Evolutionary conservation across 37 sponge, comb jelly and placozoan genomes (phyloP), one percentile per base, ranked within the genome.

Genomic region (Aphrocallistes beatrix): DNA sequence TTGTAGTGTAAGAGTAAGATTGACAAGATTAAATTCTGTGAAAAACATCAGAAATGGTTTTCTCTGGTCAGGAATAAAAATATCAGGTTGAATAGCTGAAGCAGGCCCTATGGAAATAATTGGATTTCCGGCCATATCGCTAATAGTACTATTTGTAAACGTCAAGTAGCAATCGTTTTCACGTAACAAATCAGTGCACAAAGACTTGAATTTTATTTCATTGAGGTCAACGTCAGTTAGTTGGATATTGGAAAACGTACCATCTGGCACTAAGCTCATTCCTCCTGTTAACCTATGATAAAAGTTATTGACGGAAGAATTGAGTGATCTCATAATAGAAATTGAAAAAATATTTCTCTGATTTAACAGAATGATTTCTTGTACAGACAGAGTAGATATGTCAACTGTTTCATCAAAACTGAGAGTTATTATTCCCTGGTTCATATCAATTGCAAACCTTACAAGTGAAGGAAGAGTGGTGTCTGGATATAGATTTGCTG

Each of bases 341-440:
- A 25, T 60, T 32, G 21, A 60, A 28, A 60, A 60, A 6, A 60
- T 25, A 60, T 60, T 28, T 6, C n/a, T 32, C n/a, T 13, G 25
- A 60, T 60, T 60, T 60, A 60, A 21, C 8, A 60, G 8, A 19
- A 60, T 30, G 8, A 60, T 32, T 60, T 60, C 17, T 25, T 60
- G 40, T 38, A 85, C n/a, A 36, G 37, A 39, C 23, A 90, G 45
- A 40, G 88, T 89, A 6, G 84, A 83, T 45, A 85, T 86, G 47
- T 90, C 83, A 8, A 94, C 91, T 36, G 88, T 88, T 82, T 95
- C 96, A 86, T 90, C 89, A 83, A 95, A 95, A 50, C 51, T 83
- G 3, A 95, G 87, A 13, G 50, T 81, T 1, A 95, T 42, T 19
- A 81, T 83, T n/a, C 90, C 93, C 25, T 19, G 32, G 86, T 95